phyloP scores from a whole-genome alignment of 2,797 vertebrate species.

The Paramormyrops hopkinsi region DNA sequence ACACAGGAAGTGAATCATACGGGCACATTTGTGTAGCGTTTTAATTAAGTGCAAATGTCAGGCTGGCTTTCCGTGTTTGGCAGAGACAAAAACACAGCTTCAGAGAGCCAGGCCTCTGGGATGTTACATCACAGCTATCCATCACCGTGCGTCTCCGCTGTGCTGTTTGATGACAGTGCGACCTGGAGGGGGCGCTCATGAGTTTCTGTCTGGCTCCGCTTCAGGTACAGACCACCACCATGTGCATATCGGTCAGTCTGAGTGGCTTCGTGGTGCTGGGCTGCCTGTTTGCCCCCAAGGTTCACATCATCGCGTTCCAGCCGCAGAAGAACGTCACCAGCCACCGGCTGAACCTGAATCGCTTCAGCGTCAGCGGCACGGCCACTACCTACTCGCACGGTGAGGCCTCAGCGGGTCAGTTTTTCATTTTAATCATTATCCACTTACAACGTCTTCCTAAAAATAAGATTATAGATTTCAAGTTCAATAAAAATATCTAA shows the following conservation, averaged over 20 bases:
- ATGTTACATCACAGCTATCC: neutral
- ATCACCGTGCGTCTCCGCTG: neutral
- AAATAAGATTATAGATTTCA: neutral
- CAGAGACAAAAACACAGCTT: neutral
- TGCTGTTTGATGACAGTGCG: neutral
- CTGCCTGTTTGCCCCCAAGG: slow-evolving; percentile 95
- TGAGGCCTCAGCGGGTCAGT: slow-evolving; percentile 49
- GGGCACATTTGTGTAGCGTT: neutral
- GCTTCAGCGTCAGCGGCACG: slow-evolving; percentile 91
- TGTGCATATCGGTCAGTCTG: slow-evolving; percentile 98
- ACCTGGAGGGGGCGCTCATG: neutral
- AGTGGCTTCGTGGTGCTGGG: slow-evolving; percentile 97
- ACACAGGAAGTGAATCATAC: neutral
- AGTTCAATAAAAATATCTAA: neutral
- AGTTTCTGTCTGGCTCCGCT: neutral
- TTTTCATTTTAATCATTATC: neutral
- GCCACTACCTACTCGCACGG: slow-evolving; percentile 88
- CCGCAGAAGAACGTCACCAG: slow-evolving; percentile 98
- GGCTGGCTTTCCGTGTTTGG: neutral
- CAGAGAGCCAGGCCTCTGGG: neutral
- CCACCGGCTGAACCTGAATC: slow-evolving; percentile 91
- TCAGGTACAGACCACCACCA: slow-evolving; percentile 96
- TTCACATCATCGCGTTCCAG: slow-evolving; percentile 97
- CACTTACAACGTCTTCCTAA: neutral
- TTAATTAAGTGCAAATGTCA: neutral